Evolutionary conservation across 1,140 invertebrate species (phyloP).

Genomic region (Leptinotarsa texana): DNA sequence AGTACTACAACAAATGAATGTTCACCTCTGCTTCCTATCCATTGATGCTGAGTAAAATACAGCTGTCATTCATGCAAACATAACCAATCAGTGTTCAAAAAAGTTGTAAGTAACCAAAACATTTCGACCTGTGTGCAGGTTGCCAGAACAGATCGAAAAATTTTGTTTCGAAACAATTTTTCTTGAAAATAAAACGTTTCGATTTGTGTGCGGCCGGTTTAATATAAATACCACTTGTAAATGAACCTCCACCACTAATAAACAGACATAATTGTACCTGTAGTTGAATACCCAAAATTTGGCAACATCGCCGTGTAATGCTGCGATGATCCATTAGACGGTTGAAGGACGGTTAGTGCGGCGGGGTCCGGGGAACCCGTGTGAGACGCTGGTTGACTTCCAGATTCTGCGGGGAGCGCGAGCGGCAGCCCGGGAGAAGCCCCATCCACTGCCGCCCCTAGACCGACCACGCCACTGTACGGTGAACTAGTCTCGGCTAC

Average conservation of each 20-base stretch:
- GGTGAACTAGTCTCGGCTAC: constrained; percentile 62
- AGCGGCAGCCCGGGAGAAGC: constrained; percentile 59
- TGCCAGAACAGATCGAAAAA: no score
- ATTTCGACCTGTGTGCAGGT: no score
- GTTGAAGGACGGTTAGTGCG: constrained; percentile 62
- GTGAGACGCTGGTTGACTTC: constrained; percentile 57
- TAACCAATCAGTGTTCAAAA: no score
- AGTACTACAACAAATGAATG: no score
- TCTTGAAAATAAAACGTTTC: no score
- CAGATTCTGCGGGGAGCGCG: constrained; percentile 63
- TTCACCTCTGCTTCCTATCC: no score
- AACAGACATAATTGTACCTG: constrained; percentile 60
- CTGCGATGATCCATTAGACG: constrained; percentile 56
- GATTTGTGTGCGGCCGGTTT: no score
- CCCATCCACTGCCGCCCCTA: constrained; percentile 58
- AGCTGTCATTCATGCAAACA: no score
- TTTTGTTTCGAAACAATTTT: no score
- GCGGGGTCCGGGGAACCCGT: constrained; percentile 61
- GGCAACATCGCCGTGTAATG: constrained; percentile 69
- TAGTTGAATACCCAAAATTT: constrained; percentile 71
- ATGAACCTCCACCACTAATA: neutral
- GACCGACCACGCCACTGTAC: constrained; percentile 61
- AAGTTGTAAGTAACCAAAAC: no score
- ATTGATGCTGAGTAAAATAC: no score
- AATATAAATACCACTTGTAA: neutral